Evolutionary conservation across 2,888 invertebrate genomes (phyloP), one percentile per base, ranked within the genome.

Genomic region (Acholoe squamosa): DNA sequence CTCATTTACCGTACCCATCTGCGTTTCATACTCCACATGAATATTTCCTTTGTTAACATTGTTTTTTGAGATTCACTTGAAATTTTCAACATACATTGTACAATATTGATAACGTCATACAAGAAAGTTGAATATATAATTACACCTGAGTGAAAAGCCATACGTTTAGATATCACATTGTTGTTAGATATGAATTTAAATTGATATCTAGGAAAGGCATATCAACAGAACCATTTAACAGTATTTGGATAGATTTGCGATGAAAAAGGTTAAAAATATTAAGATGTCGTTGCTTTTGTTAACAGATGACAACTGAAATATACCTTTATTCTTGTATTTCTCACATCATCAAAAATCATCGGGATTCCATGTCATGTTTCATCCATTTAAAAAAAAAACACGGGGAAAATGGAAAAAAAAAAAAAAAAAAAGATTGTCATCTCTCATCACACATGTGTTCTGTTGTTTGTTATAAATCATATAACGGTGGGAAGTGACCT

Each of bases 341-440:
- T 80, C 80, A 80, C 43, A 80, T 80, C 80, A 80, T 80, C 19
- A 76, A 5, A n/a, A n/a, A 25, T 28, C 80, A 80, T 80, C 43
- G 19, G 43, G 19, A 5, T 34, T 22, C n/a, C 80, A 80, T 80
- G 43, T 80, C 43, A 80, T 43, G 43, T 80, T 80, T 80, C 80
- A 80, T 80, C 80, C 80, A 33, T 33, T 33, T 34, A 80, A 80
- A 34, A 43, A 80, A 1, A 31, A 76, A n/a, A n/a, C n/a, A n/a
- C n/a, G n/a, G n/a, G n/a, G n/a, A n/a, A n/a, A n/a, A n/a, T n/a
- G n/a, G 16, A n/a, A 34, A n/a, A 80, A 80, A 80, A 43, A 80
- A 33, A 34, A 22, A n/a, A 80, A 80, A 80, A 80, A 80, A 80
- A 80, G 80, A 80, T 80, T 80, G 80, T 80, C 80, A 80, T 80